These are phyloP conservation scores for Capreolus pygargus DNA, from an alignment of 2,113 vertebrate species.

Conservation along the genomic window DNA sequence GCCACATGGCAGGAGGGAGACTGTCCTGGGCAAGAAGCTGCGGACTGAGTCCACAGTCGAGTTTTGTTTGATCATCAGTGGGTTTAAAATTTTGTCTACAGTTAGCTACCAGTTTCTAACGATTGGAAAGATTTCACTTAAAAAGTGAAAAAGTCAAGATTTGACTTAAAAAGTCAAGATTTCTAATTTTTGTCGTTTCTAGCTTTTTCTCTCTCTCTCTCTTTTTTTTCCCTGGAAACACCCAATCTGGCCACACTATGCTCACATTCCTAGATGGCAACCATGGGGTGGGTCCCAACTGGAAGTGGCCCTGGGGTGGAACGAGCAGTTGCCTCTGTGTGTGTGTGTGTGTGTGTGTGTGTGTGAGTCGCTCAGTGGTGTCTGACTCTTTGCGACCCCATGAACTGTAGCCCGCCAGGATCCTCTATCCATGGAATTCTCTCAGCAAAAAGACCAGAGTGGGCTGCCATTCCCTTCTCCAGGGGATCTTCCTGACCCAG, in stretches of 20 bases:
- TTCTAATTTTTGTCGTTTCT: background rate
- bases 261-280: background rate
- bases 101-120: background rate
- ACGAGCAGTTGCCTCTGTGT: background rate
- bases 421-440: background rate
- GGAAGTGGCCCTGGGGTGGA: background rate
- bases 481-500: background rate
- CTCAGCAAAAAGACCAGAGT: background rate
- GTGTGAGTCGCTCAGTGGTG: background rate
- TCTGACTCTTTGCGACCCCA: background rate
- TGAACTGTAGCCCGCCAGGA: background rate
- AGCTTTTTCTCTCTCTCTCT: background rate
- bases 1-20: background rate
- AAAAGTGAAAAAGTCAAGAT: background rate
- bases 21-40: background rate
- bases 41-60: background rate
- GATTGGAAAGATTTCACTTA: background rate
- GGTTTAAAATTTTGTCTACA: background rate
- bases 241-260: background rate
- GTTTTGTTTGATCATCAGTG: background rate
- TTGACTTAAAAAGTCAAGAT: background rate
- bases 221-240: background rate
- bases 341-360: background rate
- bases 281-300: background rate
- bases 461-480: background rate